Percentiles rank a stretch among this genome's conserved stretches.
Evolutionary conservation across 2,888 invertebrate genomes (phyloP).

Genomic region (Thymelicus lineola): DNA sequence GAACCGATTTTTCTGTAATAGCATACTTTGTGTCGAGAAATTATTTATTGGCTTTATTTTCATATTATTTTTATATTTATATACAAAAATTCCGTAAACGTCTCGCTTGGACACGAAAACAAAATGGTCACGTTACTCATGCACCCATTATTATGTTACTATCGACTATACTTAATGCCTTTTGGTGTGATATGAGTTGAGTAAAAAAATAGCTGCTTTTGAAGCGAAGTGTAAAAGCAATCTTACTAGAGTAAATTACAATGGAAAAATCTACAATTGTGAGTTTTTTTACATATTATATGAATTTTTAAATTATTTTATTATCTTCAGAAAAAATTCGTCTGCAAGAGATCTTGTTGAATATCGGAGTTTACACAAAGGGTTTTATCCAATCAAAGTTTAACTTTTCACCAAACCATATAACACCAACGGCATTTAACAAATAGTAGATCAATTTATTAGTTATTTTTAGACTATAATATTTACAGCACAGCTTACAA

Average conservation of each 20-base stretch:
- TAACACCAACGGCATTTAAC: conserved; percentile 20
- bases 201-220: conserved; percentile 1
- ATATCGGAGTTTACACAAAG: not conserved
- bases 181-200: conserved; percentile 16
- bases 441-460: conserved; percentile 7
- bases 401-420: conserved; percentile 1
- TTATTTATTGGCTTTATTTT: no score
- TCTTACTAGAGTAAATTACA: not conserved
- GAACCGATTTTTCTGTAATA: no score
- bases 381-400: not conserved
- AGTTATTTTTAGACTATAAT: conserved; percentile 31
- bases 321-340: no score
- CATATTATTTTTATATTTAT: no score
- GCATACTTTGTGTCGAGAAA: no score
- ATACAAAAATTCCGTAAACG: no score
- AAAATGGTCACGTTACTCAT: no score
- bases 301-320: no score
- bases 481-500: conserved; percentile 39
- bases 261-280: no score
- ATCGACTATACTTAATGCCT: conserved; percentile 42
- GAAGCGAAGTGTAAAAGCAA: not conserved
- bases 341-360: no score
- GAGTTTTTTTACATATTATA: no score
- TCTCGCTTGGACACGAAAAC: no score
- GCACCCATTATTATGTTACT: conserved; percentile 55